Conservation (phyloP, 2,113 vertebrate species). For the Tapirus terrestris region DNA sequence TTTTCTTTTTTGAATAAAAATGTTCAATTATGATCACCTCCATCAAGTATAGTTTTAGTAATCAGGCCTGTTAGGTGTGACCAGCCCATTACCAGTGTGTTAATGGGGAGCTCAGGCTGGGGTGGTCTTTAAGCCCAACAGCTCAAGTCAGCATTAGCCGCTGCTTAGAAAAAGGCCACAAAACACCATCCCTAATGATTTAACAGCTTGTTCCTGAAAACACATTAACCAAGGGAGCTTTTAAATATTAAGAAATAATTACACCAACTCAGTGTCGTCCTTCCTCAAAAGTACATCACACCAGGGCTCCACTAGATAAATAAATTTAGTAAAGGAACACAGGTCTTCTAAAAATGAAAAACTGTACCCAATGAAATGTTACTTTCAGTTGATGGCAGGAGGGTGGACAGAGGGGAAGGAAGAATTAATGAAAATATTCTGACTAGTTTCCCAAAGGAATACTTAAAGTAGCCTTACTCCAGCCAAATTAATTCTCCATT, state of each 20-base stretch:
- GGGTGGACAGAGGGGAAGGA: slow-evolving; percentile 38
- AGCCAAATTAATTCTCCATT: slow-evolving; percentile 53
- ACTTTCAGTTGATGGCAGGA: slow-evolving; percentile 62
- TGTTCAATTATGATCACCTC: slow-evolving; percentile 46
- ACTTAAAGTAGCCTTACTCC: not conserved
- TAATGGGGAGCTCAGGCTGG: not conserved
- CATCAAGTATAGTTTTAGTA: not conserved
- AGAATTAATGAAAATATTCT: slow-evolving; percentile 70
- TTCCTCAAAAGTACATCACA: slow-evolving; percentile 76
- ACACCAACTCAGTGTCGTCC: slow-evolving; percentile 59
- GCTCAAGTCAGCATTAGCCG: slow-evolving; percentile 53
- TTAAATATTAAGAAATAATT: slow-evolving; percentile 83
- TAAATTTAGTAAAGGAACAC: slow-evolving; percentile 66
- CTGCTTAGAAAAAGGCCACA: slow-evolving; percentile 62
- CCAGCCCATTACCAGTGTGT: not conserved
- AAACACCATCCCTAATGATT: slow-evolving; percentile 78
- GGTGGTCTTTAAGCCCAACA: not conserved
- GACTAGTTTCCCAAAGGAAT: slow-evolving; percentile 56
- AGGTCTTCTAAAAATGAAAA: slow-evolving; percentile 75
- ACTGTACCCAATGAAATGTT: slow-evolving; percentile 44
- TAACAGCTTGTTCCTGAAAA: slow-evolving; percentile 78
- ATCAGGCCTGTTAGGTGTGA: not conserved
- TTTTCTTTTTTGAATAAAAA: slow-evolving; percentile 32
- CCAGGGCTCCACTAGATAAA: slow-evolving; percentile 67
- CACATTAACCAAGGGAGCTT: slow-evolving; percentile 79